A percentile compares a stretch with the other conserved stretches of the same genome.
Evolutionary conservation across 2,113 vertebrate genomes (phyloP).

Genomic region (Protobothrops flavoviridis): DNA sequence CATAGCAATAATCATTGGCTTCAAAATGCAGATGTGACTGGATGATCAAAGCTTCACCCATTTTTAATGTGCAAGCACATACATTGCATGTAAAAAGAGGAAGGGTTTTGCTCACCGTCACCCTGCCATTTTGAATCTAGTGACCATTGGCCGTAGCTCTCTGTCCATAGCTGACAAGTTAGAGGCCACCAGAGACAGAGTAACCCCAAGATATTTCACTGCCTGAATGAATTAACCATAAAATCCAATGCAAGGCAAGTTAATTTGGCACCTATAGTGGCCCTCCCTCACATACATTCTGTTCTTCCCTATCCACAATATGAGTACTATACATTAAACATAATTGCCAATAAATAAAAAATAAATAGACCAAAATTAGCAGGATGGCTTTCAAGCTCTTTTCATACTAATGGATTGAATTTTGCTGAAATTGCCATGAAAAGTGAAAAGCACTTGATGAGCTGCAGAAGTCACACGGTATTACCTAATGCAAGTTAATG

Average conservation of each 20-base stretch:
- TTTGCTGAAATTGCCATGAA: neutral
- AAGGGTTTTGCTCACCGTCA: neutral
- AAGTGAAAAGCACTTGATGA: neutral
- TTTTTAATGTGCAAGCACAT: neutral
- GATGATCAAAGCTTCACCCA: neutral
- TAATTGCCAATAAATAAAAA: neutral
- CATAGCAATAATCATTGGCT: neutral
- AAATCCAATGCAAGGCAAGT: neutral
- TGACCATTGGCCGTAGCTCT: neutral
- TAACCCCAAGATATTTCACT: neutral
- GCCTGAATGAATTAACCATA: neutral
- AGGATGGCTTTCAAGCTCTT: neutral
- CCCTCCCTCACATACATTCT: neutral
- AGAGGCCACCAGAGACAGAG: neutral
- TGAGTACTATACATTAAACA: neutral
- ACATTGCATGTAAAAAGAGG: neutral
- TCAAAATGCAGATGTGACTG: neutral
- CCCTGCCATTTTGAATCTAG: neutral
- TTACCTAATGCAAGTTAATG: neutral
- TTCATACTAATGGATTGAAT: neutral
- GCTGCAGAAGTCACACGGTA: neutral
- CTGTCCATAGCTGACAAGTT: neutral
- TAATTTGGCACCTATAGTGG: neutral
- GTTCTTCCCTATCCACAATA: neutral
- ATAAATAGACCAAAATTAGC: neutral